Conservation (phyloP, 1,140 invertebrate genomes). For the Drosophila elegans region DNA sequence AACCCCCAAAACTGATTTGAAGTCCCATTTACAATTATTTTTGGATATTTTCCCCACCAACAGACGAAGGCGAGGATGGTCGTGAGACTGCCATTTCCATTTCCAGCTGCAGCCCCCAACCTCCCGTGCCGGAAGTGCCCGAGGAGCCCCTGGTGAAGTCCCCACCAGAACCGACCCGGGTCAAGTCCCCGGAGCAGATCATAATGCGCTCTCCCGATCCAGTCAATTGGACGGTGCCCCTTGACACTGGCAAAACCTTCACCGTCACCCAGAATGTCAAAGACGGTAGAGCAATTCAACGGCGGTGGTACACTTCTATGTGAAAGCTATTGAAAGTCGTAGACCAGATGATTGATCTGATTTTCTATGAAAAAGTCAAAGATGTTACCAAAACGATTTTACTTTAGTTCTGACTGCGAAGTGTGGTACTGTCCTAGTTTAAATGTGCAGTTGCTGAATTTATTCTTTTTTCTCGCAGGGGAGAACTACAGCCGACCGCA, state of each 20-base stretch:
- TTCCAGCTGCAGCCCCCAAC: constrained; percentile 84
- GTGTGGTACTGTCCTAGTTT: not conserved
- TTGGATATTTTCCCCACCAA: constrained; percentile 62
- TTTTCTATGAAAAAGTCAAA: no score
- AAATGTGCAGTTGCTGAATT: no score
- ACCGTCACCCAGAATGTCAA: constrained; percentile 96
- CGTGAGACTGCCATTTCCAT: constrained; percentile 83
- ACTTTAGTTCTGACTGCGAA: not conserved
- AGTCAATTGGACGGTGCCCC: constrained; percentile 96
- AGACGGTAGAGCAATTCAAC: constrained; percentile 91
- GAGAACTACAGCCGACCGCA: constrained; percentile 87
- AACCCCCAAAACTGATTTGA: not conserved
- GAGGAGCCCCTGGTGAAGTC: constrained; percentile 93
- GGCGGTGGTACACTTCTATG: not conserved
- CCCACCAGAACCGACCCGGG: constrained; percentile 94
- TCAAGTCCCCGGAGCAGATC: constrained; percentile 96
- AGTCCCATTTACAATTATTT: constrained; percentile 29
- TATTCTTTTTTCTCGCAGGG: constrained; percentile 37
- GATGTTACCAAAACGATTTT: not conserved
- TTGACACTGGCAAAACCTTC: constrained; percentile 96
- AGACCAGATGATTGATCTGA: no score
- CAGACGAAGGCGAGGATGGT: constrained; percentile 81
- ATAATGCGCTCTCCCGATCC: constrained; percentile 95
- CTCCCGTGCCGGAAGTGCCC: constrained; percentile 80
- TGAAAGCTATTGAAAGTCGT: not conserved